Conservation (phyloP, 1,140 invertebrate species). For the Drosophila nikananu region DNA sequence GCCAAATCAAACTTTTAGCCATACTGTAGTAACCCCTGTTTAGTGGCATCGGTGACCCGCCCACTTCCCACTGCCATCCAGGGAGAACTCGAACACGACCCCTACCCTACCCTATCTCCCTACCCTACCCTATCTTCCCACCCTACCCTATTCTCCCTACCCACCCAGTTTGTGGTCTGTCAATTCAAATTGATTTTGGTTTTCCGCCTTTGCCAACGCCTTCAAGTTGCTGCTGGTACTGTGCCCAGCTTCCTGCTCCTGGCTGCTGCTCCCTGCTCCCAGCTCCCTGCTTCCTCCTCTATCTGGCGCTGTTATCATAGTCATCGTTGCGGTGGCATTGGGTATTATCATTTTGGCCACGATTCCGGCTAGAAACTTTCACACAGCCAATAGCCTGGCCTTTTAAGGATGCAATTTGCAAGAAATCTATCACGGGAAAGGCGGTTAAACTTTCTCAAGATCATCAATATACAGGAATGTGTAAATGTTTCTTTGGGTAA, state of each 20-base stretch:
- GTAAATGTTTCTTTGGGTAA: no score
- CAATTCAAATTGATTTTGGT: slow-evolving; percentile 75
- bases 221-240: slow-evolving; percentile 27
- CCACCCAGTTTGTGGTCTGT: slow-evolving; percentile 71
- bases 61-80: slow-evolving; percentile 5
- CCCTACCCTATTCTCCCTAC: background rate
- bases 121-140: slow-evolving; percentile 31
- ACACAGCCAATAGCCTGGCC: background rate
- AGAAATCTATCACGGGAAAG: background rate
- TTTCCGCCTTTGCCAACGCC: slow-evolving; percentile 16
- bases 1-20: slow-evolving; percentile 62
- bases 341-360: slow-evolving; percentile 20
- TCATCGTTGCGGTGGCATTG: slow-evolving; percentile 10
- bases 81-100: background rate
- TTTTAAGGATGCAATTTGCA: slow-evolving; percentile 14
- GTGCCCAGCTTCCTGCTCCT: background rate
- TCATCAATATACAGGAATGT: background rate
- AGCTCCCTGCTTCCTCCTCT: background rate
- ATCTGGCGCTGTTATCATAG: slow-evolving; percentile 10
- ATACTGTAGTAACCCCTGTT: slow-evolving; percentile 9
- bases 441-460: background rate
- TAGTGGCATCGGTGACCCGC: slow-evolving; percentile 19
- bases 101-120: background rate
- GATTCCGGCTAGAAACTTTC: slow-evolving; percentile 4
- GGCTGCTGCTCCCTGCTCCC: background rate